Percentiles rank a stretch among this genome's conserved stretches.
Conservation (phyloP, 2,113 vertebrate species). For the Grantiella picta region DNA sequence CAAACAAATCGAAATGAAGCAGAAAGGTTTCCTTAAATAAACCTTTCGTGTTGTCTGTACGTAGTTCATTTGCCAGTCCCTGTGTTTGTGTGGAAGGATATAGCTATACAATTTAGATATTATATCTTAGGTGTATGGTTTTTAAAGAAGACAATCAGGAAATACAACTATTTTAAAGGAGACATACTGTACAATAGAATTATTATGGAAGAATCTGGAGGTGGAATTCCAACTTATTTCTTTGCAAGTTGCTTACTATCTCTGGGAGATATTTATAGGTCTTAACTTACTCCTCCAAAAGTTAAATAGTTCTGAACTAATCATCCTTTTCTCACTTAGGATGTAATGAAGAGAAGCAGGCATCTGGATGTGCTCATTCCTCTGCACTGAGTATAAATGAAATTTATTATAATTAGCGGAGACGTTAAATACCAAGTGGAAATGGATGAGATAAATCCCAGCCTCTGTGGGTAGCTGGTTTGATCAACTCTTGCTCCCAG, state of each 20-base stretch:
- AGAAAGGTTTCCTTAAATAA: not conserved
- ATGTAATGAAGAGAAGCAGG: constrained; percentile 14
- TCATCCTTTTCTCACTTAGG: constrained; percentile 13
- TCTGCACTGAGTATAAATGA: not conserved
- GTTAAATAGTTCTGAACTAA: constrained; percentile 32
- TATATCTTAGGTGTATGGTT: not conserved
- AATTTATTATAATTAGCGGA: constrained; percentile 18
- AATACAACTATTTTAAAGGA: not conserved
- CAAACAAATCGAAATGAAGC: not conserved
- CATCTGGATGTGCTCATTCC: not conserved
- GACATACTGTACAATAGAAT: not conserved
- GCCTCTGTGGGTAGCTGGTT: not conserved
- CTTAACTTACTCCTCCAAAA: constrained; percentile 16
- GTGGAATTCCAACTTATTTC: constrained; percentile 19
- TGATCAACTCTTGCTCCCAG: not conserved
- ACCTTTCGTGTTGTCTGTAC: not conserved
- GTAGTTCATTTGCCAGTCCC: not conserved
- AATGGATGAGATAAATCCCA: constrained; percentile 2
- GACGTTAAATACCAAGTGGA: not conserved
- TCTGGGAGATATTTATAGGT: constrained; percentile 6
- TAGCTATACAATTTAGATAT: not conserved
- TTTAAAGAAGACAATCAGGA: not conserved
- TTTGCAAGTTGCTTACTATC: not conserved
- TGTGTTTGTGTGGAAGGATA: not conserved
- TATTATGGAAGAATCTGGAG: constrained; percentile 15